phyloP scores from a whole-genome alignment of 2,888 invertebrate species.

The Phalangium opilio region DNA sequence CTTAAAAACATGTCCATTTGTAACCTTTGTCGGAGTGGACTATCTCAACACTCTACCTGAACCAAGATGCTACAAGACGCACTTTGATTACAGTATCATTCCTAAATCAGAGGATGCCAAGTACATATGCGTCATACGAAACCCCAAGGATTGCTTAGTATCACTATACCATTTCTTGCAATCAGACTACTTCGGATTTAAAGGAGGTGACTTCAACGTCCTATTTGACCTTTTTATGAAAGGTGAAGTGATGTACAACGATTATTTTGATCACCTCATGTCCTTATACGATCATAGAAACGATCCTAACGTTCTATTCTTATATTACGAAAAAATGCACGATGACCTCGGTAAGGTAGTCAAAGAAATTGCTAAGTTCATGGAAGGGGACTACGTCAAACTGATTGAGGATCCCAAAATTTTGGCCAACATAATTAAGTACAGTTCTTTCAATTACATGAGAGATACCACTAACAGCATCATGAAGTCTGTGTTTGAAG shows the following conservation, averaged over 20 bases:
- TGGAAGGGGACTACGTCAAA: constrained; percentile 9
- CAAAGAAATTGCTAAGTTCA: constrained; percentile 19
- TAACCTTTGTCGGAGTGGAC: not conserved
- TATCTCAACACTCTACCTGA: not conserved
- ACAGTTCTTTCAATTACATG: constrained; percentile 11
- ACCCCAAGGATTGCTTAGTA: constrained; percentile 33
- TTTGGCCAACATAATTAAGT: constrained; percentile 4
- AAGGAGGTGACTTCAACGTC: constrained; percentile 23
- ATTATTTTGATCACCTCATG: constrained; percentile 17
- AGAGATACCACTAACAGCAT: constrained; percentile 5
- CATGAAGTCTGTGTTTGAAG: too few species aligned
- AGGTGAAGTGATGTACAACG: constrained; percentile 24
- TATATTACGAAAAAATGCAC: constrained; percentile 33
- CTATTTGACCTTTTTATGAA: constrained; percentile 30
- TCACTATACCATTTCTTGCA: constrained; percentile 30
- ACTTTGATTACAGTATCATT: constrained; percentile 21
- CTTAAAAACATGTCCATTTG: not conserved
- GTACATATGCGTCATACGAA: constrained; percentile 31
- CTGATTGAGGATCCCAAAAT: constrained; percentile 1
- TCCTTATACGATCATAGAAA: constrained; percentile 17
- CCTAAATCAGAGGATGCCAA: constrained; percentile 9
- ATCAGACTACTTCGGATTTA: not conserved
- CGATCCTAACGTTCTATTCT: constrained; percentile 27
- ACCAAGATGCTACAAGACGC: constrained; percentile 18
- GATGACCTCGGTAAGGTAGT: constrained; percentile 15